Evolutionary conservation across 2,888 invertebrate species (phyloP).

Genomic region (Perithous albicinctus): DNA sequence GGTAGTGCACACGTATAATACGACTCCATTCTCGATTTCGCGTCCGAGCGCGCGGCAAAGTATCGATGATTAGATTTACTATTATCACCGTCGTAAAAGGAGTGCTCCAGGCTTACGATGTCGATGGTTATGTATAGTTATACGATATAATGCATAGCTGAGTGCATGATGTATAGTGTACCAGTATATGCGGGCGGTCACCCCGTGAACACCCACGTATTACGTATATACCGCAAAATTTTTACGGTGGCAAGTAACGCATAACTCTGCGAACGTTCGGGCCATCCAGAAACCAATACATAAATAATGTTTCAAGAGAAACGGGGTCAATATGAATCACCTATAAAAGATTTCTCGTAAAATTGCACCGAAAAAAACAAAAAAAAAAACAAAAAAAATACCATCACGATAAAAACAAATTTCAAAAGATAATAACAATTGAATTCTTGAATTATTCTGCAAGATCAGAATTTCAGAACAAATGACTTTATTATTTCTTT

Average conservation of each 20-base stretch:
- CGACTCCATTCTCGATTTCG: conserved; percentile 43
- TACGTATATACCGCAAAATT: not conserved
- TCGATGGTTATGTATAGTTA: conserved; percentile 42
- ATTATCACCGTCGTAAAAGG: conserved; percentile 67
- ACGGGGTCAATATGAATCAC: not conserved
- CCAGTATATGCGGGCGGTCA: conserved; percentile 5
- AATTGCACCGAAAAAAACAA: not conserved
- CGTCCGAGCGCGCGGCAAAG: conserved; percentile 44
- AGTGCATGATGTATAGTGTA: conserved; percentile 30
- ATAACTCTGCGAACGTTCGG: not conserved
- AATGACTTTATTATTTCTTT: too few species aligned
- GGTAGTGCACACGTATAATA: not conserved
- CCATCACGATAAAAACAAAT: not conserved
- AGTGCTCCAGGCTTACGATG: conserved; percentile 55
- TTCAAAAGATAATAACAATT: not conserved
- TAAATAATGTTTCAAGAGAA: conserved; percentile 11
- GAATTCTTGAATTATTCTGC: too few species aligned
- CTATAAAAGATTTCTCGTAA: not conserved
- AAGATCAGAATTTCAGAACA: too few species aligned
- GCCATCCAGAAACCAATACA: not conserved
- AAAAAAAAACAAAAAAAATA: too few species aligned
- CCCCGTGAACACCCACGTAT: conserved; percentile 12
- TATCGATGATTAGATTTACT: conserved; percentile 69
- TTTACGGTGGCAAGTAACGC: conserved; percentile 22
- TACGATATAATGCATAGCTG: conserved; percentile 29